Percentiles rank a stretch among this genome's conserved stretches.
Conservation (phyloP, 2,888 invertebrate species). For the Noctua janthina region DNA sequence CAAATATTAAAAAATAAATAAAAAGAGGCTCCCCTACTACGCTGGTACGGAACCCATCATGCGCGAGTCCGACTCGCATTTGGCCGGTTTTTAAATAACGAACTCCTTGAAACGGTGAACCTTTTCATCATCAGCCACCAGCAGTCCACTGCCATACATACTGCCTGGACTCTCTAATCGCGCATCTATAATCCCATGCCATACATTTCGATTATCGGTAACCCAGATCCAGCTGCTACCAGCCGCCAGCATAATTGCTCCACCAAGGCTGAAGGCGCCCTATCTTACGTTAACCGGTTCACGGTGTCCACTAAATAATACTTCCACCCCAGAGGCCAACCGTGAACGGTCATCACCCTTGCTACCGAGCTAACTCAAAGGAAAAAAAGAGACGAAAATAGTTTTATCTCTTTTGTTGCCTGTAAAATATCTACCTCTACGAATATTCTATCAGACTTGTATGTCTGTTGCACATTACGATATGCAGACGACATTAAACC, state of each 20-base stretch:
- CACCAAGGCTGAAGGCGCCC: neutral
- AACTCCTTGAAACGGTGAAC: neutral
- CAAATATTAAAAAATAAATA: no score
- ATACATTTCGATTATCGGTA: neutral
- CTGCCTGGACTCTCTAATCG: no score
- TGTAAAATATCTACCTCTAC: slow-evolving; percentile 24
- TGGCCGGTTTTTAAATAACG: neutral
- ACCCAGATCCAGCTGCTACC: neutral
- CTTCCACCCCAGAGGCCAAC: neutral
- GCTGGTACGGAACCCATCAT: no score
- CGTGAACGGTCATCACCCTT: neutral
- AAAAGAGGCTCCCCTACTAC: no score
- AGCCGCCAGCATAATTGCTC: neutral
- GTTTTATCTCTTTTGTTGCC: neutral
- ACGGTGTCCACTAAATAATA: neutral
- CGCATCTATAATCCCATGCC: neutral
- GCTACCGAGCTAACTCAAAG: neutral
- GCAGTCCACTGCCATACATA: no score
- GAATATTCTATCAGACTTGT: neutral
- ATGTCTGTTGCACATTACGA: slow-evolving; percentile 46
- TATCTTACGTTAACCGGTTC: neutral
- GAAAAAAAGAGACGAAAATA: neutral
- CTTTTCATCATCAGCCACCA: neutral
- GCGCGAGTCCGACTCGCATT: no score
- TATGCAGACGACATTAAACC: slow-evolving; percentile 68